Conservation (phyloP, 2,888 invertebrate genomes). For the Dexiosoma caninum region DNA sequence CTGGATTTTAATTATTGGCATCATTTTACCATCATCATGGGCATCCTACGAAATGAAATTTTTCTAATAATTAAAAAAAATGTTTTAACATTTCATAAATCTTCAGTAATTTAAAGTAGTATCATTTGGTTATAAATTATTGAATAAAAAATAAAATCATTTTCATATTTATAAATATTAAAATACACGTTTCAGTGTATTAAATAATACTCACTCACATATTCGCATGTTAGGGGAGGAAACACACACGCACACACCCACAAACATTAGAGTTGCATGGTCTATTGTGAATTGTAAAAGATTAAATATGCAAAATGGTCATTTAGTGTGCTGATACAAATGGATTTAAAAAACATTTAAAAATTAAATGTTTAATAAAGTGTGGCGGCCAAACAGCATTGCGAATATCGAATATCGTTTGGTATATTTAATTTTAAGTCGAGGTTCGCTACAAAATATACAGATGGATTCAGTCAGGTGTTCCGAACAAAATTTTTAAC, state of each 20-base stretch:
- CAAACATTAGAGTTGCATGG: no score
- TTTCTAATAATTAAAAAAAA: constrained; percentile 14
- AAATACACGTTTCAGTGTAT: background rate
- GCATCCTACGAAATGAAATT: background rate
- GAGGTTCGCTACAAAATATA: no score
- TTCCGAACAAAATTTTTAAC: no score
- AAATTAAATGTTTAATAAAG: constrained; percentile 1
- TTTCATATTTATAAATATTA: constrained; percentile 1
- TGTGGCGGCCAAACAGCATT: background rate
- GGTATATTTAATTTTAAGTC: no score
- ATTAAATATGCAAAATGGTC: constrained; percentile 13
- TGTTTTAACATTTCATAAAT: constrained; percentile 29
- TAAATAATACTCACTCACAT: background rate
- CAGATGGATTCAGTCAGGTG: no score
- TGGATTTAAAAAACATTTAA: constrained; percentile 28
- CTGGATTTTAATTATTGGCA: background rate
- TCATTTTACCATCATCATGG: background rate
- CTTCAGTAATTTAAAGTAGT: constrained; percentile 2
- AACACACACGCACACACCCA: no score
- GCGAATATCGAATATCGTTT: no score
- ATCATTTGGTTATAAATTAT: constrained; percentile 48
- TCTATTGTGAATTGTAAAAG: background rate
- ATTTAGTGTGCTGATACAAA: constrained; percentile 21
- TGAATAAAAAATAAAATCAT: constrained; percentile 46
- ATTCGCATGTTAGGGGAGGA: no score